Conservation (phyloP, 2,888 invertebrate genomes). For the Fragum fragum region DNA sequence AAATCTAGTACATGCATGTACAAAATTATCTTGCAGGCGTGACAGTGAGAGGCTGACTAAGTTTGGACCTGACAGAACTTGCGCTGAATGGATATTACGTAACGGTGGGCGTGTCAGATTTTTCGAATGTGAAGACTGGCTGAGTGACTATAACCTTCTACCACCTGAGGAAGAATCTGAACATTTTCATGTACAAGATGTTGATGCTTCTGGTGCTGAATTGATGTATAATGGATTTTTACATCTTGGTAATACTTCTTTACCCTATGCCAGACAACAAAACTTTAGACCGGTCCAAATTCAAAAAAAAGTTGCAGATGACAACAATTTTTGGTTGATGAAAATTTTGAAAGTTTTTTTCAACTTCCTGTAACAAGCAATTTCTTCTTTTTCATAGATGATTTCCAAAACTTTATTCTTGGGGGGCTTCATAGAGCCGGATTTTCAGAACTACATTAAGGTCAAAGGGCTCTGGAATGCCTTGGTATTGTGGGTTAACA, state of each 20-base stretch:
- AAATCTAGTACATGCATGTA: no score
- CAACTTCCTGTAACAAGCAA: no score
- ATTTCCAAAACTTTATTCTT: no score
- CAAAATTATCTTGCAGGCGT: slow-evolving; percentile 70
- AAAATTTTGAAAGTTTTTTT: no score
- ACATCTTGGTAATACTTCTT: slow-evolving; percentile 93
- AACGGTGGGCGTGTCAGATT: slow-evolving; percentile 95
- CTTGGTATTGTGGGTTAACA: no score
- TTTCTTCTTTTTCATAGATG: no score
- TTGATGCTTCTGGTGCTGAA: slow-evolving; percentile 93
- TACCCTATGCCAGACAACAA: no score
- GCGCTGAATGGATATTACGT: slow-evolving; percentile 97
- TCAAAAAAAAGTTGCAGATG: no score
- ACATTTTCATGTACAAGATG: slow-evolving; percentile 89
- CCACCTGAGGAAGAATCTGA: slow-evolving; percentile 88
- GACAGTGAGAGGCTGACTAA: slow-evolving; percentile 80
- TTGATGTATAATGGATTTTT: slow-evolving; percentile 95
- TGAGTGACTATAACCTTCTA: slow-evolving; percentile 92
- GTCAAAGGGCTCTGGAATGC: no score
- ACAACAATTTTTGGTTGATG: no score
- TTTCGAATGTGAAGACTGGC: slow-evolving; percentile 88
- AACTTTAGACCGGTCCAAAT: no score
- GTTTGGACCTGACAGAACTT: slow-evolving; percentile 95
- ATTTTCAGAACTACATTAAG: no score
- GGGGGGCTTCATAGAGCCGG: neutral